These are phyloP conservation scores for Troides helena DNA, from an alignment of 2,888 invertebrate genomes.

Conservation along the genomic window DNA sequence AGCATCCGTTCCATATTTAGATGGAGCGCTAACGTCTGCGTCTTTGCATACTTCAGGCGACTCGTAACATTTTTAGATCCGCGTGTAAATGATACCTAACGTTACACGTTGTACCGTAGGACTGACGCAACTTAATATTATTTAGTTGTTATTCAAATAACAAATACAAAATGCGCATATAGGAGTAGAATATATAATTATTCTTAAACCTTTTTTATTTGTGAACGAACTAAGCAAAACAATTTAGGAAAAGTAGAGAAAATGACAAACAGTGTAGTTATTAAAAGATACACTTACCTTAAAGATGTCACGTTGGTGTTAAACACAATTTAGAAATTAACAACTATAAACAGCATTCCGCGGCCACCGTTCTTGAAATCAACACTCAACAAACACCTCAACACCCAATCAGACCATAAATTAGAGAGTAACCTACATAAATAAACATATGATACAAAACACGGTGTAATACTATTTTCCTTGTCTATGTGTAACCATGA, in stretches of 20 bases:
- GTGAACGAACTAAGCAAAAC: conserved; percentile 21
- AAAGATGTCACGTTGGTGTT: conserved; percentile 48
- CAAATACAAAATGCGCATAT: conserved; percentile 64
- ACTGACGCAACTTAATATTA: conserved; percentile 41
- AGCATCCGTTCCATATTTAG: conserved; percentile 76
- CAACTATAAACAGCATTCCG: conserved; percentile 76
- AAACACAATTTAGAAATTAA: conserved; percentile 66
- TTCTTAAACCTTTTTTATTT: conserved; percentile 36
- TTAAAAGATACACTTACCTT: conserved; percentile 53
- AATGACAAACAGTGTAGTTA: conserved; percentile 28
- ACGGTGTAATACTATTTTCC: conserved; percentile 38
- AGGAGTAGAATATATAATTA: conserved; percentile 49
- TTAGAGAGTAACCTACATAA: conserved; percentile 72
- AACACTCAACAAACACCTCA: conserved; percentile 71
- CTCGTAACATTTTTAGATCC: conserved; percentile 75
- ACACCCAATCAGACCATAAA: conserved; percentile 75
- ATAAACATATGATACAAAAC: conserved; percentile 75
- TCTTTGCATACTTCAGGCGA: conserved; percentile 64
- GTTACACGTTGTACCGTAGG: conserved; percentile 41
- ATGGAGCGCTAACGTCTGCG: conserved; percentile 70
- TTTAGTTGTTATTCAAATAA: conserved; percentile 41
- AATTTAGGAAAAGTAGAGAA: conserved; percentile 6
- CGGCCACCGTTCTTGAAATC: conserved; percentile 62
- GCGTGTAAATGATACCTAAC: conserved; percentile 73
- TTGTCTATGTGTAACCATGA: conserved; percentile 41